Conservation (phyloP, 2,888 invertebrate genomes). For the Girardia tigrina region DNA sequence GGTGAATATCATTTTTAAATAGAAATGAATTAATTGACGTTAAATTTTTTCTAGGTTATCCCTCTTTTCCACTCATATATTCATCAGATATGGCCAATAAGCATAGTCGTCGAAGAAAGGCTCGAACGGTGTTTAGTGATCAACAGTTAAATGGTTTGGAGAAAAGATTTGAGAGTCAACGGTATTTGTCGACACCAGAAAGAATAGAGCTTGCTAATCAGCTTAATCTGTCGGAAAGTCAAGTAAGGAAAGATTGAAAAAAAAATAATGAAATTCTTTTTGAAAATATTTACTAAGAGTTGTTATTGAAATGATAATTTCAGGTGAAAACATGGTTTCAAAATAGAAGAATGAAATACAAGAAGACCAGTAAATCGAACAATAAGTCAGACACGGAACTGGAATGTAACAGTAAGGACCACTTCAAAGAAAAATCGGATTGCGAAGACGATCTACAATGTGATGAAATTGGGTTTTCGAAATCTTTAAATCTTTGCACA, state of each 20-base stretch:
- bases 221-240: slow-evolving; percentile 78
- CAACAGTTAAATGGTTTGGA: slow-evolving; percentile 66
- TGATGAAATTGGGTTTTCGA: neutral
- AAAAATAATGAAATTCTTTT: no score
- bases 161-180: slow-evolving; percentile 80
- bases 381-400: slow-evolving; percentile 5
- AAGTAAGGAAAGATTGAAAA: no score
- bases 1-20: neutral
- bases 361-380: slow-evolving; percentile 40
- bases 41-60: neutral
- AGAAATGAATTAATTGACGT: neutral
- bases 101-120: slow-evolving; percentile 85
- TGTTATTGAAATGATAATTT: slow-evolving; percentile 34
- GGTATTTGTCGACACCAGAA: slow-evolving; percentile 87
- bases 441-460: neutral
- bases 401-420: neutral
- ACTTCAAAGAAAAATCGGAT: slow-evolving; percentile 2
- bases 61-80: neutral
- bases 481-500: slow-evolving; percentile 10
- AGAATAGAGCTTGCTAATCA: slow-evolving; percentile 82
- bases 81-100: slow-evolving; percentile 52
- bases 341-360: slow-evolving; percentile 69
- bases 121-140: slow-evolving; percentile 70
- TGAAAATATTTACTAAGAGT: no score
- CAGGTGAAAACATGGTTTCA: slow-evolving; percentile 97